Evolutionary conservation across 2,797 vertebrate species (phyloP).

Genomic region (Poecilia velifera): DNA sequence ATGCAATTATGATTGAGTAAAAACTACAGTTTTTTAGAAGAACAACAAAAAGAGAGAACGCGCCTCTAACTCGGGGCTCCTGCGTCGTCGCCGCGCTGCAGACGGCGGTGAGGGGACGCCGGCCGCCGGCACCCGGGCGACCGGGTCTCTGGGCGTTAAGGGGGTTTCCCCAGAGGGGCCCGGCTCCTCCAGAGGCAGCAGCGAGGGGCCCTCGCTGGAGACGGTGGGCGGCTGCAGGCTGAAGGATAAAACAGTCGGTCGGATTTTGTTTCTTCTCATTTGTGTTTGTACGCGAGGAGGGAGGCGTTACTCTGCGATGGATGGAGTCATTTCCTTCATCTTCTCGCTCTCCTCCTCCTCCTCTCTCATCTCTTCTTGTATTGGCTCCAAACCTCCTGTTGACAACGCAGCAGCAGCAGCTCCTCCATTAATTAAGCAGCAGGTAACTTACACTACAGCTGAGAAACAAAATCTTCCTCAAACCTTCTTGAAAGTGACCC

Average conservation of each 20-base stretch:
- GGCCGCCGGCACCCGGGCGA: conserved; percentile 51
- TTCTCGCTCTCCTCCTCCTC: conserved; percentile 15
- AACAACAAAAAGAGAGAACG: neutral
- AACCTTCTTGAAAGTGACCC: conserved; percentile 69
- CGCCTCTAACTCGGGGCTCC: conserved; percentile 36
- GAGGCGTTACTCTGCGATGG: conserved; percentile 59
- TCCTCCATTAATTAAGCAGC: neutral
- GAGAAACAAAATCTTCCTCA: neutral
- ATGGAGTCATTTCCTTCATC: conserved; percentile 49
- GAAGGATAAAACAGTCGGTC: conserved; percentile 14
- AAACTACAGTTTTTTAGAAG: neutral
- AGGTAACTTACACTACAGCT: neutral
- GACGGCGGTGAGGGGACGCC: conserved; percentile 21
- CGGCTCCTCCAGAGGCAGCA: conserved; percentile 57
- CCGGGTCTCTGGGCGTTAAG: conserved; percentile 41
- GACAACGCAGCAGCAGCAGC: neutral
- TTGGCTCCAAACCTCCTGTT: conserved; percentile 35
- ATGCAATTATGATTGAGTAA: neutral
- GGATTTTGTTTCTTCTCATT: neutral
- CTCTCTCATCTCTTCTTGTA: conserved; percentile 34
- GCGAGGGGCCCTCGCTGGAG: conserved; percentile 46
- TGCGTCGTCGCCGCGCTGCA: neutral
- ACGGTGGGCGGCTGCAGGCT: conserved; percentile 61
- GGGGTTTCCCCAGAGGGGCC: conserved; percentile 14
- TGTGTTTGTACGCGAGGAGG: neutral